Percentiles rank a stretch among this genome's conserved stretches.
phyloP scores from a whole-genome alignment of 2,888 invertebrate genomes.

The Thalpophila matura region DNA sequence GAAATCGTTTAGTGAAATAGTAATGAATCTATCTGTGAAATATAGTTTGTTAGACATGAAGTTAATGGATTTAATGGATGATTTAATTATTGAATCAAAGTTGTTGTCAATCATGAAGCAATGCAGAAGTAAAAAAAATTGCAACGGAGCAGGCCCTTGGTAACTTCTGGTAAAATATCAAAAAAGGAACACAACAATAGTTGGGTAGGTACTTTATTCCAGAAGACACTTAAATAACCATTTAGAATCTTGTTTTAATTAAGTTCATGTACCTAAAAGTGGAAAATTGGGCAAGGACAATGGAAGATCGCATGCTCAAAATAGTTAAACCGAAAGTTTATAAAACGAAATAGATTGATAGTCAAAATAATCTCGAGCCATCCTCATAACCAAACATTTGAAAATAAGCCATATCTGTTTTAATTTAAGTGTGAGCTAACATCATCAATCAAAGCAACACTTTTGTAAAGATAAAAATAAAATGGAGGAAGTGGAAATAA shows the following conservation, averaged over 20 bases:
- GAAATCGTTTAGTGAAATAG: constrained; percentile 44
- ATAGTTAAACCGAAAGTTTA: background rate
- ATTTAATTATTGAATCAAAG: too few species aligned
- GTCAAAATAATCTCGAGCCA: constrained; percentile 27
- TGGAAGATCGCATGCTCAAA: background rate
- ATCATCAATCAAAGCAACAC: constrained; percentile 89
- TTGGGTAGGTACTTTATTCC: too few species aligned
- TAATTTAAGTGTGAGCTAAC: constrained; percentile 65
- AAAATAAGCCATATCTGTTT: constrained; percentile 61
- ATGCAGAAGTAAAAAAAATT: too few species aligned
- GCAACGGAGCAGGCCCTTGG: too few species aligned
- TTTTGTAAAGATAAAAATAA: constrained; percentile 83
- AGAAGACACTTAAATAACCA: too few species aligned
- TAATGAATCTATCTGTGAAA: constrained; percentile 30
- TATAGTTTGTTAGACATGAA: constrained; percentile 20
- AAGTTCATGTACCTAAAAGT: too few species aligned
- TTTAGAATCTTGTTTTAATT: too few species aligned
- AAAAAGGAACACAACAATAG: too few species aligned
- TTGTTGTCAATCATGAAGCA: too few species aligned
- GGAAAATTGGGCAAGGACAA: background rate
- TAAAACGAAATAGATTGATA: constrained; percentile 39
- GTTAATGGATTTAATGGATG: constrained; percentile 31
- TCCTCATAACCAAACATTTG: constrained; percentile 50
- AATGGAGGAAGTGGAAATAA: constrained; percentile 85
- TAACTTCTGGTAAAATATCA: too few species aligned